Evolutionary conservation across 2,797 vertebrate species (phyloP), one percentile per base, ranked within the genome.

Genomic region (Melanotaenia maccullochi): DNA sequence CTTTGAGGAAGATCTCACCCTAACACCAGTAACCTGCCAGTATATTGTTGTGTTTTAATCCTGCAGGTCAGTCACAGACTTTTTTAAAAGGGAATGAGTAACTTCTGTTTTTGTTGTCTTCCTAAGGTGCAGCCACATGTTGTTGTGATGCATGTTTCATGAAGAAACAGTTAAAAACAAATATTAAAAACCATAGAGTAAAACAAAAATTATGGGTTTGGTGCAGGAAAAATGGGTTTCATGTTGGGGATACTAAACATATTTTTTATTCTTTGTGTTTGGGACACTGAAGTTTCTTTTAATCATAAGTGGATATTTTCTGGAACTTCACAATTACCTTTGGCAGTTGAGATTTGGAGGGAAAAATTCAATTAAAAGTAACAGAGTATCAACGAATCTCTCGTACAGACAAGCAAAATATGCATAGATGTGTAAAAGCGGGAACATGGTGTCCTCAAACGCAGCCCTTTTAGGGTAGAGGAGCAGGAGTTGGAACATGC

Each of bases 361-460:
- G 49, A 28, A 49, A 60, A 64, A 55, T 3, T 5, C 1, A 33
- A 65, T 47, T 36, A 8, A 1, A 42, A 44, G 8, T 42, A 57
- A 67, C 30, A 9, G 20, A 9, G 20, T 14, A 12, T 58, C n/a
- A 3, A 59, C 9, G n/a, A 32, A 30, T n/a, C 47, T n/a, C 49
- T 49, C 32, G 9, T 67, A 68, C 49, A 64, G 56, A 60, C 32
- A 11, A 16, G 28, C 9, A 5, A 0, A 65, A 51, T 70, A 68
- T 42, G 74, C 69, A n/a, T 4, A 25, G 13, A 30, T 67, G 70
- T 73, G 66, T 32, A 51, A 40, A 14, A 22, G 67, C n/a, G 1
- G 54, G 83, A 85, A 88, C 80, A 69, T 2, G 0, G 47, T 82
- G 87, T 87, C 63, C 83, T 84, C 9, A 0, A 14, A 69, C 25